Evolutionary conservation across 1,140 invertebrate species (phyloP).

Genomic region (Medauroidea extradentata): DNA sequence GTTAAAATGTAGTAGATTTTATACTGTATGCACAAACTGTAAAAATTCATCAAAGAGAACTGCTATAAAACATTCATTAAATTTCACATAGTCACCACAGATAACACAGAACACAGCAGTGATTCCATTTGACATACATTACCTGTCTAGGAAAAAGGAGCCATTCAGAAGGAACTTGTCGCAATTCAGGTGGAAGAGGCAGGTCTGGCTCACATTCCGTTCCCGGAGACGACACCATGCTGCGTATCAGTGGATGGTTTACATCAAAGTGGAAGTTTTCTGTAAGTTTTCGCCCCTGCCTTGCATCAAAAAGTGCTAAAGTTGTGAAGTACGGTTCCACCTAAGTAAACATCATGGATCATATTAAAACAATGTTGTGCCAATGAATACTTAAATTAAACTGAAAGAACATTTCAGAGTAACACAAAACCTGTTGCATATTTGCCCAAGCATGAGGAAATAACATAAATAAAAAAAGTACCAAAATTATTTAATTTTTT

Average conservation of each 20-base stretch:
- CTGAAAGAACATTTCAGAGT: too few relatives aligned
- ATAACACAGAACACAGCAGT: too few relatives aligned
- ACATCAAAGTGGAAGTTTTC: conserved; percentile 93
- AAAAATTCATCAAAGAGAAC: too few relatives aligned
- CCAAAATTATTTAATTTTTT: too few relatives aligned
- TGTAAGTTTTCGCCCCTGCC: conserved; percentile 78
- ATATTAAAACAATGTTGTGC: neutral
- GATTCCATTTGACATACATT: conserved; percentile 38
- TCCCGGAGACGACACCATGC: conserved; percentile 44
- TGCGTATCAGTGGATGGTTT: conserved; percentile 61
- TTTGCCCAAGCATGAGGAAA: too few relatives aligned
- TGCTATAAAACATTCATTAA: too few relatives aligned
- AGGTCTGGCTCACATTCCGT: conserved; percentile 28
- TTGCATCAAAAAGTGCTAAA: conserved; percentile 81
- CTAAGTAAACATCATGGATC: conserved; percentile 32
- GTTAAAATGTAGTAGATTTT: too few relatives aligned
- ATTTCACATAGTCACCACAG: too few relatives aligned
- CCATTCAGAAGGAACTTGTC: conserved; percentile 59
- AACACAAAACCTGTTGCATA: too few relatives aligned
- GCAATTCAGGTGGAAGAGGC: conserved; percentile 43
- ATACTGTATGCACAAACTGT: too few relatives aligned
- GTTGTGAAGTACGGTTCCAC: conserved; percentile 89
- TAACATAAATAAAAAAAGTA: too few relatives aligned
- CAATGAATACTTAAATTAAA: neutral
- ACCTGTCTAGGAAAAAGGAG: conserved; percentile 56